Conservation (phyloP, 2,797 vertebrate genomes). For the Ambastaia sidthimunki region DNA sequence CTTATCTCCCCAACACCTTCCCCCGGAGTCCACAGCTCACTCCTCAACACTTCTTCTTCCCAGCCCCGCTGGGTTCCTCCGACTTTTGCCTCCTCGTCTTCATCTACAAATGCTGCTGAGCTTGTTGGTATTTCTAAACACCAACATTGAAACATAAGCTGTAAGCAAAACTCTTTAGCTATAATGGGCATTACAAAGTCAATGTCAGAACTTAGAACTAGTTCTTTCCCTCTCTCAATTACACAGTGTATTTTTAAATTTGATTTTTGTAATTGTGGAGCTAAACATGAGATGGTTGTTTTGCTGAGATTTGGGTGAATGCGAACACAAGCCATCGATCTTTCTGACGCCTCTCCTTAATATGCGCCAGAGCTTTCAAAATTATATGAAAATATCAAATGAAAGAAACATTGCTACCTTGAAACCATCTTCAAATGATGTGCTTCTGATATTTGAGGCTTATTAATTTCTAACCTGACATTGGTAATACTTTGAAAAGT, state of each 20-base stretch:
- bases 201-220: not conserved
- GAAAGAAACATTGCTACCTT: slow-evolving; percentile 46
- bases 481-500: slow-evolving; percentile 68
- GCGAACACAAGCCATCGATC: slow-evolving; percentile 29
- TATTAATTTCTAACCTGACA: slow-evolving; percentile 66
- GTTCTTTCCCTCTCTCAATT: not conserved
- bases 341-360: slow-evolving; percentile 38
- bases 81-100: slow-evolving; percentile 70
- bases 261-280: slow-evolving; percentile 20
- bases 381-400: slow-evolving; percentile 35
- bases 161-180: slow-evolving; percentile 39
- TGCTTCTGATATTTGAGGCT: slow-evolving; percentile 57
- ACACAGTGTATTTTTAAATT: not conserved
- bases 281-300: slow-evolving; percentile 15
- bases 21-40: slow-evolving; percentile 56
- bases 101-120: slow-evolving; percentile 71
- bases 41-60: slow-evolving; percentile 60
- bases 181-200: slow-evolving; percentile 45
- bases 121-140: slow-evolving; percentile 65
- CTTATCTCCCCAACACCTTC: slow-evolving; percentile 42
- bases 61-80: slow-evolving; percentile 65
- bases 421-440: slow-evolving; percentile 47
- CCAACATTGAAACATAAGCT: slow-evolving; percentile 45
- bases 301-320: slow-evolving; percentile 24
- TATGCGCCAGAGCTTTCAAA: slow-evolving; percentile 29